Evolutionary conservation across 2,888 invertebrate genomes (phyloP), one percentile per base, ranked within the genome.

Genomic region (Caenorhabditis sp.): DNA sequence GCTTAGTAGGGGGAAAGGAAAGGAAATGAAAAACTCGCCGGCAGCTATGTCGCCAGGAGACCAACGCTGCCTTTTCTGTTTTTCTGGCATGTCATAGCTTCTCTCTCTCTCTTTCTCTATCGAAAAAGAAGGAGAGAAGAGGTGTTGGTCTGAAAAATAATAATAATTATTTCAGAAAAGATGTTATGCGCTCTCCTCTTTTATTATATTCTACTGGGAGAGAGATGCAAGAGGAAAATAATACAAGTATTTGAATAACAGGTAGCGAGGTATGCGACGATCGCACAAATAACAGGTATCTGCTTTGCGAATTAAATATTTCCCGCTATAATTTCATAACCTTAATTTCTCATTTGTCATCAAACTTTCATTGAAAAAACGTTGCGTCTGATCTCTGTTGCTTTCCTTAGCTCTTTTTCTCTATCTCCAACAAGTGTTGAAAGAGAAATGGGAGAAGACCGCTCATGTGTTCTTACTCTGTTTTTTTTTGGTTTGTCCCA

Each of bases 101-200:
- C 50, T 28, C 26, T n/a, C n/a, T n/a, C n/a, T n/a, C n/a, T n/a
- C n/a, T n/a, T n/a, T n/a, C n/a, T n/a, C n/a, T n/a, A 26, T 13
- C 22, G 24, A 32, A 9, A 32, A 32, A 32, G 13, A 2, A 13
- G 13, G 11, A 13, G 40, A 6, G 13, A 6, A 40, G 18, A 56
- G 28, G 32, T 32, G 53, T 5, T 18, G 11, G n/a, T 47, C 71
- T 71, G 71, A 71, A 62, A 55, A 71, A 71, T 62, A 71, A 71
- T 71, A 28, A 71, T 62, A 22, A 58, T 20, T 22, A 35, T 56
- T 56, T 13, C 24, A 18, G 28, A 26, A 15, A 55, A n/a, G n/a
- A 9, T 55, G 55, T 55, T 47, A n/a, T n/a, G n/a, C n/a, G n/a
- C n/a, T 47, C 18, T 4, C 18, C 5, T 3, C 18, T 9, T 15